A percentile compares a stretch with the other conserved stretches of the same genome.
phyloP scores from a whole-genome alignment of 2,888 invertebrate species.

The Lymantria dispar region DNA sequence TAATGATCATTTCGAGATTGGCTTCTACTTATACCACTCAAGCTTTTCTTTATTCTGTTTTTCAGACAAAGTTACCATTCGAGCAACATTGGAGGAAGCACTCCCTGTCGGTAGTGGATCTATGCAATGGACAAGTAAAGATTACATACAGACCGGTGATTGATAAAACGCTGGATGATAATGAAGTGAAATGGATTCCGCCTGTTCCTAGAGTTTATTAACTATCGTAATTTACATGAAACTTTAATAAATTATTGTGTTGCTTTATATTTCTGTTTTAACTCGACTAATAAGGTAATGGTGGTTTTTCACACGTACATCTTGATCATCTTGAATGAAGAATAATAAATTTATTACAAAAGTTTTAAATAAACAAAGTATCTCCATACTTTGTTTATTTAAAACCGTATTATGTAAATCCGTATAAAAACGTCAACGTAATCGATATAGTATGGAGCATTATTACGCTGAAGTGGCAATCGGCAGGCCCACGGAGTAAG shows the following conservation, averaged over 20 bases:
- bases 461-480: too few species aligned
- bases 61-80: constrained; percentile 85
- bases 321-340: too few species aligned
- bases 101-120: constrained; percentile 89
- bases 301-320: too few species aligned
- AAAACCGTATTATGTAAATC: too few species aligned
- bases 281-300: too few species aligned
- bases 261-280: too few species aligned
- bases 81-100: constrained; percentile 99
- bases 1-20: not conserved
- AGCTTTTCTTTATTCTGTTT: not conserved
- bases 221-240: not conserved
- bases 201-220: constrained; percentile 96
- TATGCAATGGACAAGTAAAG: constrained; percentile 87
- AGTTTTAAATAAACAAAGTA: too few species aligned
- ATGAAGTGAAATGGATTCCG: constrained; percentile 91
- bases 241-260: not conserved
- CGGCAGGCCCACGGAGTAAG: too few species aligned
- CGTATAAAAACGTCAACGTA: too few species aligned
- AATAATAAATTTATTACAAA: too few species aligned
- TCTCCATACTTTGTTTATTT: too few species aligned
- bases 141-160: constrained; percentile 96
- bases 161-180: constrained; percentile 92
- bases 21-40: not conserved
- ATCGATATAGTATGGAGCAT: too few species aligned